Evolutionary conservation across 2,797 vertebrate species (phyloP).

Genomic region (Pangasius sanitwongsei): DNA sequence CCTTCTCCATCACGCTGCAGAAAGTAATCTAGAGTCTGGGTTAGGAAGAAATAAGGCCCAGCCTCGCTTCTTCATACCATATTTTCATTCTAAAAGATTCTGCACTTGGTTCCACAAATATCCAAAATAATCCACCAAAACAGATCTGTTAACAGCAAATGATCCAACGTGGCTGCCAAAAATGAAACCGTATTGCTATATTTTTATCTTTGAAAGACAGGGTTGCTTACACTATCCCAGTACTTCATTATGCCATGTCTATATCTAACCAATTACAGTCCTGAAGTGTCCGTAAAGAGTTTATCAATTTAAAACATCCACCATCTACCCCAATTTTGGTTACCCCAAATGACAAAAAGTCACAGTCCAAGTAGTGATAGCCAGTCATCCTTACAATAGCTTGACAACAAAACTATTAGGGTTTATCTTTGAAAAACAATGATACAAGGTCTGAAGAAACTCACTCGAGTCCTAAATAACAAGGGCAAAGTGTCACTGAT

Average conservation of each 20-base stretch:
- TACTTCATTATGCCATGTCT: neutral
- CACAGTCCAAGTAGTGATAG: neutral
- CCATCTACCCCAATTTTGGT: neutral
- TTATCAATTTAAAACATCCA: neutral
- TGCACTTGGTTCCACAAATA: neutral
- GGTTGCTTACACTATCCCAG: neutral
- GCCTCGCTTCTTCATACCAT: neutral
- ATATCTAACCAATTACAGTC: neutral
- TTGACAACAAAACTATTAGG: no score
- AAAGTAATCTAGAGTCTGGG: neutral
- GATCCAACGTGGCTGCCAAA: neutral
- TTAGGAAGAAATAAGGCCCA: neutral
- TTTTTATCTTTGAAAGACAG: neutral
- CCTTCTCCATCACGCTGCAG: neutral
- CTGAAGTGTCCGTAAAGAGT: neutral
- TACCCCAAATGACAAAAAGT: neutral
- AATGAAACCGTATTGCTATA: neutral
- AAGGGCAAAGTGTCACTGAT: neutral
- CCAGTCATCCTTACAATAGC: neutral
- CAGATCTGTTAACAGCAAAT: neutral
- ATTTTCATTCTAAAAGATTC: neutral
- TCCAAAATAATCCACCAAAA: neutral
- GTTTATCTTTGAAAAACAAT: neutral
- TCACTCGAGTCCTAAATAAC: neutral
- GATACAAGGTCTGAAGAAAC: neutral